Conservation (phyloP, 2,113 vertebrate genomes). For the Lepisosteus osseus region DNA sequence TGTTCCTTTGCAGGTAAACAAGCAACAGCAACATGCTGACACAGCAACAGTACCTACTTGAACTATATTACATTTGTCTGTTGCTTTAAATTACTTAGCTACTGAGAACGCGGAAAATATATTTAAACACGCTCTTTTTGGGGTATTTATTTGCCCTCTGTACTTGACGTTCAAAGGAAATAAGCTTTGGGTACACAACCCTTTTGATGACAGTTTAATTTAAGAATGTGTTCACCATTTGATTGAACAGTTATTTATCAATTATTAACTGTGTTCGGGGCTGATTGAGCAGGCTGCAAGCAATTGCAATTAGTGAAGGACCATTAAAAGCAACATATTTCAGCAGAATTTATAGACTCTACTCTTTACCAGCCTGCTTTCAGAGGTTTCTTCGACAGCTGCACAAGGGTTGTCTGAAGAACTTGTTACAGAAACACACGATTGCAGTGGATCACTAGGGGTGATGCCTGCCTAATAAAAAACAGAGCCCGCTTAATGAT, state of each 20-base stretch:
- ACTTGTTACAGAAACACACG: constrained; percentile 6
- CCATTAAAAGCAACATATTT: constrained; percentile 13
- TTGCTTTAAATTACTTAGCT: too few species aligned
- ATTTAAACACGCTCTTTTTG: not conserved
- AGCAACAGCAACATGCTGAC: too few species aligned
- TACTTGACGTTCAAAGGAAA: not conserved
- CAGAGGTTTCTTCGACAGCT: not conserved
- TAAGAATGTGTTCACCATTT: constrained; percentile 7
- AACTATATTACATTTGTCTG: too few species aligned
- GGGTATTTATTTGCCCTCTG: not conserved
- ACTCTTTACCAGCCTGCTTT: not conserved
- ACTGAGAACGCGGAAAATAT: too few species aligned
- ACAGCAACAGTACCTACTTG: too few species aligned
- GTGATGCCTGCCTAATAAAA: constrained; percentile 7
- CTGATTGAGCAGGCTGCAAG: constrained; percentile 17
- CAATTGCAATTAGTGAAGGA: constrained; percentile 22
- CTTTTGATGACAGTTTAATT: not conserved
- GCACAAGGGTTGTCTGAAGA: not conserved
- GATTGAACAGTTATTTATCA: constrained; percentile 17
- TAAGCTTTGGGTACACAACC: too few species aligned
- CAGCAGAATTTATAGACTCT: constrained; percentile 11
- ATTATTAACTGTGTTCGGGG: constrained; percentile 14
- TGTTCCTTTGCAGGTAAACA: too few species aligned
- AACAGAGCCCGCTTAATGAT: constrained; percentile 15
- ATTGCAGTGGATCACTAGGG: not conserved